Evolutionary conservation across 2,113 vertebrate species (phyloP).

Genomic region (Colistium nudipinnis): DNA sequence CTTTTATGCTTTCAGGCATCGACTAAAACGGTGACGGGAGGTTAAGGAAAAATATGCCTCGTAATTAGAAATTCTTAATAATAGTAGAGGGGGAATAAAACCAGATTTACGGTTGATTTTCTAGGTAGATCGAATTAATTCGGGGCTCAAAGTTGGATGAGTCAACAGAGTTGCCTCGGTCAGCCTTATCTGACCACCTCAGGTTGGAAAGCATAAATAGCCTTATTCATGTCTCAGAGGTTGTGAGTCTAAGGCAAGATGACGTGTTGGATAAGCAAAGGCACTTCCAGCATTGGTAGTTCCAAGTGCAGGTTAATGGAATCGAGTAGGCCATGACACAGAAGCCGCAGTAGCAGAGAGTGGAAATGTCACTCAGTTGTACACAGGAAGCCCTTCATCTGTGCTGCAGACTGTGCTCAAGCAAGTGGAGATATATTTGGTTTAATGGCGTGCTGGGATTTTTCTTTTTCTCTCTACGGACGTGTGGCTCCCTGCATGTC

Average conservation of each 20-base stretch:
- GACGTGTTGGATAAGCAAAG: slow-evolving; percentile 3
- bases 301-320: slow-evolving; percentile 49
- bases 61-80: too few relatives aligned
- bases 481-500: slow-evolving; percentile 49
- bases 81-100: too few relatives aligned
- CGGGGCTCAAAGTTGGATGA: slow-evolving; percentile 30
- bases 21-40: slow-evolving; percentile 72
- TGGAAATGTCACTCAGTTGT: slow-evolving; percentile 41
- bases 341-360: slow-evolving; percentile 35
- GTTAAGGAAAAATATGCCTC: slow-evolving; percentile 73
- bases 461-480: slow-evolving; percentile 22
- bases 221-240: slow-evolving; percentile 7
- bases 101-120: too few relatives aligned
- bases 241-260: too few relatives aligned
- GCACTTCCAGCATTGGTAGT: slow-evolving; percentile 23
- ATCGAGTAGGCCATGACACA: slow-evolving; percentile 57
- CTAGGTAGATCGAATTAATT: slow-evolving; percentile 7
- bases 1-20: slow-evolving; percentile 78
- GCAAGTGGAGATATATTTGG: slow-evolving; percentile 52
- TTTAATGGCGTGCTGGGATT: slow-evolving; percentile 32
- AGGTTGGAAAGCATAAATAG: slow-evolving; percentile 7
- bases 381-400: slow-evolving; percentile 38
- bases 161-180: slow-evolving; percentile 16
- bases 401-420: slow-evolving; percentile 15
- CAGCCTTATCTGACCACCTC: slow-evolving; percentile 7